phyloP scores from a whole-genome alignment of 2,113 vertebrate genomes.

The Heliornis fulica region DNA sequence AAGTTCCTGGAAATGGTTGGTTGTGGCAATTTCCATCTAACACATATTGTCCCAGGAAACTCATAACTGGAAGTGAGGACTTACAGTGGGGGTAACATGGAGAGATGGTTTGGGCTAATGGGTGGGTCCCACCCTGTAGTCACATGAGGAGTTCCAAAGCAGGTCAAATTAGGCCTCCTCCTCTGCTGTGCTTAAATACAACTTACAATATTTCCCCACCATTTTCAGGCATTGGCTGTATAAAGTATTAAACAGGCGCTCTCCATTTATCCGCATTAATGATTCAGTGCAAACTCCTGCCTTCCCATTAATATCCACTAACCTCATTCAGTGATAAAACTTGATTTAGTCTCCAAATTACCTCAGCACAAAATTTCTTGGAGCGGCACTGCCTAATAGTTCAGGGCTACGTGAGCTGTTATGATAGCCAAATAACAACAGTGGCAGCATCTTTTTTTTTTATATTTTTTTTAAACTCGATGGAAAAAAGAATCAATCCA shows the following conservation, averaged over 20 bases:
- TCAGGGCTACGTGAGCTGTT: conserved; percentile 12
- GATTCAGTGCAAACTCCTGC: conserved; percentile 46
- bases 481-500: conserved; percentile 64
- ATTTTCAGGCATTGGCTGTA: background rate
- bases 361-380: conserved; percentile 38
- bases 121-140: background rate
- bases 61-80: background rate
- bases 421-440: conserved; percentile 42
- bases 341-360: conserved; percentile 58
- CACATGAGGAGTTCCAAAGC: background rate
- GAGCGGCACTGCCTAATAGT: conserved; percentile 10
- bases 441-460: background rate
- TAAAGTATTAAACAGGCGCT: conserved; percentile 1
- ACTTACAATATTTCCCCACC: background rate
- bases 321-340: conserved; percentile 20
- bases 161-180: background rate
- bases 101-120: background rate
- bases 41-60: background rate
- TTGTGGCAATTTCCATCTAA: background rate
- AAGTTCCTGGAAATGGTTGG: background rate
- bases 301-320: conserved; percentile 55
- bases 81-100: background rate
- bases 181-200: conserved; percentile 11
- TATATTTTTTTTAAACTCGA: background rate
- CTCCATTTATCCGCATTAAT: conserved; percentile 50